Percentiles rank a stretch among this genome's conserved stretches.
Conservation (phyloP, 2,113 vertebrate genomes). For the Peromyscus leucopus region DNA sequence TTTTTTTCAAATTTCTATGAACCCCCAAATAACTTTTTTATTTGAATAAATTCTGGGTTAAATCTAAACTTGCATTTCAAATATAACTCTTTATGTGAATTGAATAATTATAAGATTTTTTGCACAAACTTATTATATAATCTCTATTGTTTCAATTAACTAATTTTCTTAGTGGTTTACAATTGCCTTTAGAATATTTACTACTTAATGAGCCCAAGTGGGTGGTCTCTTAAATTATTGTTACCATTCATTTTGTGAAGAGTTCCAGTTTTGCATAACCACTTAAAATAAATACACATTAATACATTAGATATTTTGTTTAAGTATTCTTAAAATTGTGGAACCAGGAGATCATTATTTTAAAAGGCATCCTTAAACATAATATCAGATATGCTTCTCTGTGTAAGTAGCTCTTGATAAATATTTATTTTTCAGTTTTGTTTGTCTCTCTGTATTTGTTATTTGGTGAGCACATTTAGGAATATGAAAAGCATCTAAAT, state of each 20-base stretch:
- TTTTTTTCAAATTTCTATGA: neutral
- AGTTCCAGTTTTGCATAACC: slow-evolving; percentile 79
- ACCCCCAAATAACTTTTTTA: neutral
- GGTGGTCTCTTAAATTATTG: slow-evolving; percentile 84
- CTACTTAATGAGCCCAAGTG: slow-evolving; percentile 74
- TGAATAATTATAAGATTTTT: neutral
- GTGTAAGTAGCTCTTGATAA: slow-evolving; percentile 72
- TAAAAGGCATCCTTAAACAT: slow-evolving; percentile 75
- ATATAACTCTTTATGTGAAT: neutral
- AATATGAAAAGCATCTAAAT: slow-evolving; percentile 24
- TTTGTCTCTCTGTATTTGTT: slow-evolving; percentile 66
- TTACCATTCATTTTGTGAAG: slow-evolving; percentile 80
- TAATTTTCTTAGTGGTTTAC: slow-evolving; percentile 12
- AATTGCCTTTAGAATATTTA: slow-evolving; percentile 76
- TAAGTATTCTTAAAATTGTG: slow-evolving; percentile 79
- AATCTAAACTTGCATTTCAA: neutral
- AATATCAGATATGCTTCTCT: slow-evolving; percentile 61
- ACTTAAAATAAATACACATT: slow-evolving; percentile 70
- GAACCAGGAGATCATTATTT: slow-evolving; percentile 72
- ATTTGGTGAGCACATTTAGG: slow-evolving; percentile 48
- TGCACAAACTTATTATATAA: neutral
- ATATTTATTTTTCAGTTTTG: slow-evolving; percentile 83
- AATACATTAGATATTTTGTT: slow-evolving; percentile 78
- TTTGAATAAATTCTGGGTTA: neutral
- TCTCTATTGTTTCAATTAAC: neutral